phyloP scores from a whole-genome alignment of 2,888 invertebrate species.

The Sclerodermus sp. region DNA sequence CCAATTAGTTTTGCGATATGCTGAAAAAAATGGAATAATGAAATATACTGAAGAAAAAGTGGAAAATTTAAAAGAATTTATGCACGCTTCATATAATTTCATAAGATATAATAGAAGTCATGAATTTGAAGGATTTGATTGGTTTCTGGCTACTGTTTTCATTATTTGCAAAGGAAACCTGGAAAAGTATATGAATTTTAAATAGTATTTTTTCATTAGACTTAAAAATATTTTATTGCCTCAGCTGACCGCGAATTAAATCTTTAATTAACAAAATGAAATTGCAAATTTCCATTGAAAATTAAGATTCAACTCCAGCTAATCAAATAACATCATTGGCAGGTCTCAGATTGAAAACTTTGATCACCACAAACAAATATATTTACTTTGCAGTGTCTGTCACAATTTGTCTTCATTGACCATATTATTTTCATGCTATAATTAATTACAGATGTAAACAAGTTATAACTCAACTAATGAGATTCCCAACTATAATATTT shows the following conservation, averaged over 20 bases:
- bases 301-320: slow-evolving; percentile 45
- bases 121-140: slow-evolving; percentile 48
- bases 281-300: slow-evolving; percentile 1
- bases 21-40: slow-evolving; percentile 36
- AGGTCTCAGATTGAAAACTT: slow-evolving; percentile 57
- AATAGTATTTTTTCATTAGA: background rate
- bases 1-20: slow-evolving; percentile 42
- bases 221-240: slow-evolving; percentile 30
- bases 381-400: slow-evolving; percentile 19
- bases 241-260: slow-evolving; percentile 52
- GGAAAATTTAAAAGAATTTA: slow-evolving; percentile 42
- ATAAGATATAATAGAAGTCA: slow-evolving; percentile 40
- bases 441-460: slow-evolving; percentile 43
- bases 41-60: slow-evolving; percentile 26
- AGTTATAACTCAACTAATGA: slow-evolving; percentile 44
- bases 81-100: slow-evolving; percentile 40
- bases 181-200: slow-evolving; percentile 34
- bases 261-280: slow-evolving; percentile 1
- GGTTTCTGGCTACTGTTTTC: slow-evolving; percentile 52
- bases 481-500: slow-evolving; percentile 46
- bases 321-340: slow-evolving; percentile 51
- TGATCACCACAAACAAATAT: slow-evolving; percentile 40
- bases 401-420: slow-evolving; percentile 49
- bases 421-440: slow-evolving; percentile 11
- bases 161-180: slow-evolving; percentile 46